Conservation (phyloP, 2,113 vertebrate genomes). For the Nanorana parkeri region DNA sequence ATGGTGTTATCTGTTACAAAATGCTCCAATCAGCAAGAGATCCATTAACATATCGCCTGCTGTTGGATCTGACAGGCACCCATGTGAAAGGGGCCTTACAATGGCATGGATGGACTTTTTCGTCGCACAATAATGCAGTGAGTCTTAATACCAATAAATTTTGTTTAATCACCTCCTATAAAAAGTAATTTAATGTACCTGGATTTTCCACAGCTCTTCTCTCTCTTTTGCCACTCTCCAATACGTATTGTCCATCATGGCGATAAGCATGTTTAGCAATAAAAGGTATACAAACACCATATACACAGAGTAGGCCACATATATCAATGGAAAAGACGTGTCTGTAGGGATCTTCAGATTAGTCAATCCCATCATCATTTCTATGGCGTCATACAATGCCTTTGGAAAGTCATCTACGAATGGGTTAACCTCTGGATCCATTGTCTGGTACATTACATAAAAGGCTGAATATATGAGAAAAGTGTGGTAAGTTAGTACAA, state of each 20-base stretch:
- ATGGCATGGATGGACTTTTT: too few species aligned
- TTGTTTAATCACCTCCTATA: too few species aligned
- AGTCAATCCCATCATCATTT: slow-evolving; percentile 51
- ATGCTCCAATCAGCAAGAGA: too few species aligned
- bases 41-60: too few species aligned
- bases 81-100: too few species aligned
- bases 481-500: too few species aligned
- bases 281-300: slow-evolving; percentile 43
- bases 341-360: slow-evolving; percentile 46
- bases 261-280: slow-evolving; percentile 37
- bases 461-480: slow-evolving; percentile 1
- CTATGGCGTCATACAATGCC: not conserved
- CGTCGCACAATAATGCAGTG: too few species aligned
- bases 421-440: slow-evolving; percentile 7
- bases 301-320: slow-evolving; percentile 13
- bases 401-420: slow-evolving; percentile 51
- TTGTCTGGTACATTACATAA: slow-evolving; percentile 48
- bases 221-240: slow-evolving; percentile 38
- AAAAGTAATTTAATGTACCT: slow-evolving; percentile 25
- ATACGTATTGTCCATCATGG: slow-evolving; percentile 46
- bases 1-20: too few species aligned
- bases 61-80: too few species aligned
- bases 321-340: slow-evolving; percentile 37
- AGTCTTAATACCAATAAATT: too few species aligned
- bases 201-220: not conserved